A percentile compares a stretch with the other conserved stretches of the same genome.
These are phyloP conservation scores for Eutolmus rufibarbis DNA, from an alignment of 2,888 invertebrate genomes.

Conservation along the genomic window DNA sequence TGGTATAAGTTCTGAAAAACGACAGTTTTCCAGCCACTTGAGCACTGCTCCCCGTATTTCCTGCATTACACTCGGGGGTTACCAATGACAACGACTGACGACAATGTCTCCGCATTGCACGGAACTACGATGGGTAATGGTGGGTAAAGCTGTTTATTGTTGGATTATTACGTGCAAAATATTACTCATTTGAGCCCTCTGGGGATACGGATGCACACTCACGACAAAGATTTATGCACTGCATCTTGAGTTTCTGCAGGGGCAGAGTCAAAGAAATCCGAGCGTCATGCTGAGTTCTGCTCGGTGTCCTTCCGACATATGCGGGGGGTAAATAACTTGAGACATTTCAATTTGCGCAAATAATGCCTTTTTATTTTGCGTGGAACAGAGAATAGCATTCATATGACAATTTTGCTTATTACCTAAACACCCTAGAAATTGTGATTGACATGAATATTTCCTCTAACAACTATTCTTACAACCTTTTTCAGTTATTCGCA, in stretches of 20 bases:
- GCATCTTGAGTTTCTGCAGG: background rate
- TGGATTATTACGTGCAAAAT: slow-evolving; percentile 39
- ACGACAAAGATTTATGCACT: background rate
- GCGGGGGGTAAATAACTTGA: background rate
- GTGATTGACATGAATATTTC: background rate
- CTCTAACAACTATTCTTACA: background rate
- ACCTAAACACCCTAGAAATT: background rate
- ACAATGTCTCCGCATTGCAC: background rate
- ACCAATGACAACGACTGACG: slow-evolving; percentile 6
- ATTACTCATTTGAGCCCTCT: background rate
- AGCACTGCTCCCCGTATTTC: background rate
- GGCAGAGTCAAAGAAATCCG: background rate
- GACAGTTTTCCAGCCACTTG: slow-evolving; percentile 26
- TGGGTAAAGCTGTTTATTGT: slow-evolving; percentile 26
- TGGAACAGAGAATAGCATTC: background rate
- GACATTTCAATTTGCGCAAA: background rate
- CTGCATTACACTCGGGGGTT: slow-evolving; percentile 9
- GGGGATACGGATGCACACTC: background rate
- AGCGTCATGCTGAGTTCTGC: background rate
- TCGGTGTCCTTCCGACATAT: background rate
- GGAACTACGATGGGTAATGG: slow-evolving; percentile 42
- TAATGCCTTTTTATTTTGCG: background rate
- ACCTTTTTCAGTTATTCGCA: background rate
- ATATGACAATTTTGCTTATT: background rate
- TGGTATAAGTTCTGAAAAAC: background rate